Evolutionary conservation across 2,797 vertebrate genomes (phyloP).

Genomic region (Lutjanus argentimaculatus): DNA sequence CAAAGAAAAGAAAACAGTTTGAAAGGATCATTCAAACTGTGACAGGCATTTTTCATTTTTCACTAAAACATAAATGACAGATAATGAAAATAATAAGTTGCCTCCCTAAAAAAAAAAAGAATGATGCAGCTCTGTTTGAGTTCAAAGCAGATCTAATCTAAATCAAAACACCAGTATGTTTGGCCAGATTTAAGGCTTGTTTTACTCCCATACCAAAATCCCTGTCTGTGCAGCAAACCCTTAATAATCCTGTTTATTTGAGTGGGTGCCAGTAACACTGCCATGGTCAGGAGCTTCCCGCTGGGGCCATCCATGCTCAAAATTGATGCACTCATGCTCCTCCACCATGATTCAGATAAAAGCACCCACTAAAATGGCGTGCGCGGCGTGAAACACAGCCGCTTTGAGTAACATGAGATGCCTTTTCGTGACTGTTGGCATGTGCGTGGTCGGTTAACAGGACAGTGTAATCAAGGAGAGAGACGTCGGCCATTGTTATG

Average conservation of each 20-base stretch:
- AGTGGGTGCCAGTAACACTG: slow-evolving; percentile 21
- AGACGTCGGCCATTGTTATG: slow-evolving; percentile 61
- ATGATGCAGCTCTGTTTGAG: background rate
- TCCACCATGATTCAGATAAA: background rate
- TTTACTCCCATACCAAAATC: background rate
- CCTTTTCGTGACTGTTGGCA: slow-evolving; percentile 33
- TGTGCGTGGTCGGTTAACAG: slow-evolving; percentile 27
- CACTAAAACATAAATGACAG: background rate
- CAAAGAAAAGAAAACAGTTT: background rate
- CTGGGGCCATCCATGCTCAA: slow-evolving; percentile 13
- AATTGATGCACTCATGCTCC: slow-evolving; percentile 18
- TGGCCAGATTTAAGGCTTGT: background rate
- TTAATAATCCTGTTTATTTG: slow-evolving; percentile 25
- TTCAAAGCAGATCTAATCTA: background rate
- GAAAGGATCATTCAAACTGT: background rate
- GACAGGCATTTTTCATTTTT: background rate
- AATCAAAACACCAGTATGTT: background rate
- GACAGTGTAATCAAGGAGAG: slow-evolving; percentile 67
- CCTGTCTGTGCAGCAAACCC: slow-evolving; percentile 16
- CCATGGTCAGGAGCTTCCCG: slow-evolving; percentile 17
- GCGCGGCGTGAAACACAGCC: background rate
- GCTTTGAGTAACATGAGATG: slow-evolving; percentile 45
- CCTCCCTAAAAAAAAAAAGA: background rate
- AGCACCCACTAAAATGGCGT: slow-evolving; percentile 3
- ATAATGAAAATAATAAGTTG: background rate